Evolutionary conservation across 2,113 vertebrate genomes (phyloP).

Genomic region (Neopipo cinnamomea): DNA sequence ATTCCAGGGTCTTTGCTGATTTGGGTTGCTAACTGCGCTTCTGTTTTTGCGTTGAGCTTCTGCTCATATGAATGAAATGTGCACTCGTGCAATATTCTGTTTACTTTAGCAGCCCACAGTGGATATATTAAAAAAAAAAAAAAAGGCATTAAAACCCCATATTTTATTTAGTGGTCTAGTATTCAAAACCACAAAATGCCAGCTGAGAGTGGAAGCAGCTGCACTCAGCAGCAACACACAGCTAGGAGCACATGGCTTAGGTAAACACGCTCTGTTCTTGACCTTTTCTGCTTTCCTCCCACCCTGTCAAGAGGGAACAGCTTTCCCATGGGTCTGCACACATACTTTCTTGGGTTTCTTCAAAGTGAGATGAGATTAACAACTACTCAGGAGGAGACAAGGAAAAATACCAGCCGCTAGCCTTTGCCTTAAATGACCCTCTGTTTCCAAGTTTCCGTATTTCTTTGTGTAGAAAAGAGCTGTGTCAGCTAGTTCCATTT

Average conservation of each 20-base stretch:
- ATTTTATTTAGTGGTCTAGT: constrained; percentile 41
- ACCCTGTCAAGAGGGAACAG: constrained; percentile 25
- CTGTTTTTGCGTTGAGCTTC: not conserved
- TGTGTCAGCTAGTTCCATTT: not conserved
- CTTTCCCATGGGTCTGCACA: constrained; percentile 41
- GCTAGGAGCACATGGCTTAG: constrained; percentile 28
- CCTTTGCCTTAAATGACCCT: constrained; percentile 36
- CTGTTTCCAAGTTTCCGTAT: not conserved
- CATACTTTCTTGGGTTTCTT: constrained; percentile 32
- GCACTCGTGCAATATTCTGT: constrained; percentile 29
- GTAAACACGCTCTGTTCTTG: constrained; percentile 48
- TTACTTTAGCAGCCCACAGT: constrained; percentile 55
- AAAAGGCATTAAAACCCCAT: not conserved
- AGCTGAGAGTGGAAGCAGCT: constrained; percentile 51
- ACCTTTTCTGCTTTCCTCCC: constrained; percentile 57
- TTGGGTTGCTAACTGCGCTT: not conserved
- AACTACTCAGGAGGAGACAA: not conserved
- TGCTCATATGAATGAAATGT: constrained; percentile 47
- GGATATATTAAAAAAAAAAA: not conserved
- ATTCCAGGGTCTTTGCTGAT: not conserved
- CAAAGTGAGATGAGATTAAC: not conserved
- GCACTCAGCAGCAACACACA: not conserved
- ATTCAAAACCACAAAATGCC: constrained; percentile 49
- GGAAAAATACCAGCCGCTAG: not conserved
- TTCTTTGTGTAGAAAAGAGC: not conserved